Percentiles rank a stretch among this genome's conserved stretches.
These are phyloP conservation scores for Trichogramma pretiosum DNA, from an alignment of 1,140 invertebrate species.

Conservation along the genomic window DNA sequence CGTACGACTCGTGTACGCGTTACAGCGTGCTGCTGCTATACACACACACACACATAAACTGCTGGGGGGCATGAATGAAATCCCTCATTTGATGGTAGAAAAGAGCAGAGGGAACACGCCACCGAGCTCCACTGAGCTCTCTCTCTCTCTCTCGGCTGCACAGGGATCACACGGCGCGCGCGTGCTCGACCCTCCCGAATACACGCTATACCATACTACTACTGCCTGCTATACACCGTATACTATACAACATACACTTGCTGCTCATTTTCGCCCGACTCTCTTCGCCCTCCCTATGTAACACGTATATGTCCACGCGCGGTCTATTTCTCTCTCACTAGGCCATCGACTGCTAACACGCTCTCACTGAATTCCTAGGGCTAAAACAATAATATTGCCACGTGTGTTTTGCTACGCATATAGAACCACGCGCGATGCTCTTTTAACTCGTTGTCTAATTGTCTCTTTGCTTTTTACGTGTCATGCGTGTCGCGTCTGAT, in stretches of 20 bases:
- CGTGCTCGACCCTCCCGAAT: slow-evolving; percentile 39
- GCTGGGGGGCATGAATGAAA: slow-evolving; percentile 43
- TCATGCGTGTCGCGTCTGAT: not conserved
- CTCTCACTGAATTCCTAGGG: not conserved
- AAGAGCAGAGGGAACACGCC: too few relatives aligned
- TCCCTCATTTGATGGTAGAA: too few relatives aligned
- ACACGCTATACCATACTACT: too few relatives aligned
- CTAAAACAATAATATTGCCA: slow-evolving; percentile 42
- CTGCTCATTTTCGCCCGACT: too few relatives aligned
- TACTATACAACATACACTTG: too few relatives aligned
- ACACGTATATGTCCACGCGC: too few relatives aligned
- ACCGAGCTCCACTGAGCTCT: not conserved
- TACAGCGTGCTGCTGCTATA: too few relatives aligned
- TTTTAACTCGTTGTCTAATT: not conserved
- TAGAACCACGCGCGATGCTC: slow-evolving; percentile 1
- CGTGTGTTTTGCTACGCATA: slow-evolving; percentile 26
- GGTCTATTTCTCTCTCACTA: slow-evolving; percentile 16
- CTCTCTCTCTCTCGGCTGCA: not conserved
- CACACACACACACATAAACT: too few relatives aligned
- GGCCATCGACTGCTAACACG: slow-evolving; percentile 5
- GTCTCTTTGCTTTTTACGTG: not conserved
- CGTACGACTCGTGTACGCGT: slow-evolving; percentile 4
- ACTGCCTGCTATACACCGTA: too few relatives aligned
- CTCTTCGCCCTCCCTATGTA: too few relatives aligned
- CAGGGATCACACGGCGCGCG: slow-evolving; percentile 31